These are phyloP conservation scores for Canis aureus DNA, from an alignment of 2,113 vertebrate genomes.

Conservation along the genomic window DNA sequence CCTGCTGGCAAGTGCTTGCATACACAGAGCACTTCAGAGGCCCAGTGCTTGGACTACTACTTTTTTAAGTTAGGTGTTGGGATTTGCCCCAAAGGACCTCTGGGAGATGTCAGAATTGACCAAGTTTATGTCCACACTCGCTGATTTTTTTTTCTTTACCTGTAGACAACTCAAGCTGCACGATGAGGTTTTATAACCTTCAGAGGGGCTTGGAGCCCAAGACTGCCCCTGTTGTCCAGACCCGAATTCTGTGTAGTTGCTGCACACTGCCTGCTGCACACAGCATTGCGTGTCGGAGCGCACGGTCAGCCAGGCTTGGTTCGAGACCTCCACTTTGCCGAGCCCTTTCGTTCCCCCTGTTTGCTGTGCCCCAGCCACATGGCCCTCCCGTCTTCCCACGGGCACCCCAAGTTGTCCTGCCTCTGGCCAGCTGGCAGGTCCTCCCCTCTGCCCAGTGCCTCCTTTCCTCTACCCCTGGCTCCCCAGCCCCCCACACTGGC, in stretches of 20 bases:
- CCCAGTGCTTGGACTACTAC: conserved; percentile 19
- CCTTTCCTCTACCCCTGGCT: too few species aligned
- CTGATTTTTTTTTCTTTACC: not conserved
- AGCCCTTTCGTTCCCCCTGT: not conserved
- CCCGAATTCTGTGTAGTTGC: not conserved
- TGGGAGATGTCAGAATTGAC: not conserved
- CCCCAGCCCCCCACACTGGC: not conserved
- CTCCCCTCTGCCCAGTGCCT: not conserved
- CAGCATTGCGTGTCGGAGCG: not conserved
- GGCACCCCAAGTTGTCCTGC: not conserved
- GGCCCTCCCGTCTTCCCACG: not conserved
- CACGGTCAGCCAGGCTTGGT: not conserved
- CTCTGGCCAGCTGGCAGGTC: not conserved
- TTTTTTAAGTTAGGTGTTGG: not conserved
- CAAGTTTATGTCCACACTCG: not conserved
- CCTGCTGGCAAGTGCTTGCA: not conserved
- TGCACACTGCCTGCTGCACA: not conserved
- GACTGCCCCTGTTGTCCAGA: not conserved
- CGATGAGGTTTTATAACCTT: not conserved
- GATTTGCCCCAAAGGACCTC: conserved; percentile 1
- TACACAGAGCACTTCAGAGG: conserved; percentile 3
- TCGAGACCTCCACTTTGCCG: not conserved
- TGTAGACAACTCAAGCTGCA: not conserved
- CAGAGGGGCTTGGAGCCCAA: not conserved
- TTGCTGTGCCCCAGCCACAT: not conserved